Evolutionary conservation across 2,797 vertebrate species (phyloP).

Genomic region (Onychomys arenicola): DNA sequence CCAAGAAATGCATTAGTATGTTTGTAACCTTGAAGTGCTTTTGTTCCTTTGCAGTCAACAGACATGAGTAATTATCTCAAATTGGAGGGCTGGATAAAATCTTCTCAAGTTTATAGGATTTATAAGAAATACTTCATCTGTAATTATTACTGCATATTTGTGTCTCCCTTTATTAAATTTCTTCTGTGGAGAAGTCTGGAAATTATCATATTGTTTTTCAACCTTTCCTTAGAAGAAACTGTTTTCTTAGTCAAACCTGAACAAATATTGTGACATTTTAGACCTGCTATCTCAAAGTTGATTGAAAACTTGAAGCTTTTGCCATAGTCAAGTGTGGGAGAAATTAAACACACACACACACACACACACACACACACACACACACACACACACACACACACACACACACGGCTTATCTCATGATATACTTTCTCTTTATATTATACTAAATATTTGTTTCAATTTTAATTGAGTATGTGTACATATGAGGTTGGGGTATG

Average conservation of each 20-base stretch:
- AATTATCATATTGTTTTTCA: constrained; percentile 9
- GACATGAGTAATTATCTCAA: constrained; percentile 8
- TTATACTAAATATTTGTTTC: not conserved
- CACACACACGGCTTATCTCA: not conserved
- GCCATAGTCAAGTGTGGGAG: not conserved
- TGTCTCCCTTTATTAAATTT: constrained; percentile 16
- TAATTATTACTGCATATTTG: not conserved
- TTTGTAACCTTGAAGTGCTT: not conserved
- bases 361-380: not conserved
- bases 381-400: not conserved
- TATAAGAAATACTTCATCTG: not conserved
- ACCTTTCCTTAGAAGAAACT: constrained; percentile 28
- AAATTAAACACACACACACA: not conserved
- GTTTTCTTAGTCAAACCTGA: constrained; percentile 35
- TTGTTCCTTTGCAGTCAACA: constrained; percentile 20
- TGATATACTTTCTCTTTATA: not conserved
- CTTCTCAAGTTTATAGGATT: not conserved
- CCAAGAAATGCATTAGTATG: not conserved
- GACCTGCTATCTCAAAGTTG: not conserved
- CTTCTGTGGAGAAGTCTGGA: constrained; percentile 2
- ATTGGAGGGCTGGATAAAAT: not conserved
- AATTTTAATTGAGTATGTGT: not conserved
- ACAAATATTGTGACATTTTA: constrained; percentile 1
- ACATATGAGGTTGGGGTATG: not conserved
- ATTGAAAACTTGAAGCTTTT: not conserved